Base-by-base conservation (phyloP, 1,140 invertebrate genomes). In the Drosophila orena region DNA sequence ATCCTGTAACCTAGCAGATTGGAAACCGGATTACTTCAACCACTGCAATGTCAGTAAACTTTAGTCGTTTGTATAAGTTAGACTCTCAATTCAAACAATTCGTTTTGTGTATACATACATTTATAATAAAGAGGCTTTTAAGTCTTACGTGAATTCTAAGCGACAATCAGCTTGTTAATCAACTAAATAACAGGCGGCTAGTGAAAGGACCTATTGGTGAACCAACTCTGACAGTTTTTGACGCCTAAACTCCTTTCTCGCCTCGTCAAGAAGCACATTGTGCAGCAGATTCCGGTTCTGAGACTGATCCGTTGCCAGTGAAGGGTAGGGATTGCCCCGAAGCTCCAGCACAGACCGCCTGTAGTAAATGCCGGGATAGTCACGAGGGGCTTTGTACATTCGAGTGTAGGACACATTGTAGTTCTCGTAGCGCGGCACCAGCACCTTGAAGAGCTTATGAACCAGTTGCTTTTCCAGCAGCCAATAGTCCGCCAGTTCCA, bases 361-460 rank as follows among this genome's bases (percentile, higher is more conserved):
- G 24, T 93, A 93, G 61, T 92, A 81, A 44, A 88, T 90, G 30
- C 93, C 94, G 42, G 95, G 95, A 90, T 95, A 95, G 42, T 93
- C 91, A 53, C 88, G 93, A 3, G 97, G 96, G 24, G 95, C 95
- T 83, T 94, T 95, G 57, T 95, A 94, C 77, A 98, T 93, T 85
- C 94, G 94, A 24, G 97, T 98, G 85, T 94, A 98, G 2, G 95
- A 94, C 7, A 93, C 91, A 37, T 93, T 94, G 76, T 94, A 96
- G 79, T 96, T 94, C 86, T 96, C 93, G 93, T 95, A 98, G 54
- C 97, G 93, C 11, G 97, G 97, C 20, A 95, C 97, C 15, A 98
- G 92, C 15, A 98, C 97, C 94, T 98, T 98, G 81, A 99, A 99
- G 40, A 98, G 92, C 93, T 98, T 98, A 79, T 98, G 97, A 5